These are phyloP conservation scores for Ageneiosus marmoratus DNA, from an alignment of 2,113 vertebrate genomes.

Conservation along the genomic window DNA sequence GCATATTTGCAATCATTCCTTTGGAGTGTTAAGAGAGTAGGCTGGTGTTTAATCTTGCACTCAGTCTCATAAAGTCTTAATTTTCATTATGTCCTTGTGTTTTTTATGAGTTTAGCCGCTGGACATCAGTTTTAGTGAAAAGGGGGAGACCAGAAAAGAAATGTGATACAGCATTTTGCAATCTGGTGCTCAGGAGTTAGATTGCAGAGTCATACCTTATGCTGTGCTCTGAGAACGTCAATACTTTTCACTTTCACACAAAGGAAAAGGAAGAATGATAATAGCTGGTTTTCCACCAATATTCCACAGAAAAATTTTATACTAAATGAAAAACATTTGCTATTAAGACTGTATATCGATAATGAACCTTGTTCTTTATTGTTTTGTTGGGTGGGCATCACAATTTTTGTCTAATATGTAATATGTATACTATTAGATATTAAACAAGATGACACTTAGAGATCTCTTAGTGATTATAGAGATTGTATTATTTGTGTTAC, in stretches of 20 bases:
- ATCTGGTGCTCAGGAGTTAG: conserved; percentile 52
- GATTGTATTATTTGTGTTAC: no score
- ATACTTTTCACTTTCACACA: conserved; percentile 71
- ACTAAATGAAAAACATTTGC: background rate
- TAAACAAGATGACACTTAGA: background rate
- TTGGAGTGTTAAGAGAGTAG: background rate
- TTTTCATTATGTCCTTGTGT: background rate
- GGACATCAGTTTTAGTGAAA: background rate
- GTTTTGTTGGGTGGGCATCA: background rate
- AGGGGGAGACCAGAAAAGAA: conserved; percentile 37
- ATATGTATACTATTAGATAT: no score
- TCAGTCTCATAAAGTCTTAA: background rate
- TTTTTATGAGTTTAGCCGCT: conserved; percentile 12
- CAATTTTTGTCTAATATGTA: background rate
- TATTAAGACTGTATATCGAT: background rate
- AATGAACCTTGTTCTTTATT: background rate
- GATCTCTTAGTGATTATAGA: background rate
- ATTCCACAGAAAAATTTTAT: background rate
- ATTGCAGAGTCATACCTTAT: conserved; percentile 71
- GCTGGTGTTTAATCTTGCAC: background rate
- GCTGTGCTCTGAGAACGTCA: conserved; percentile 61
- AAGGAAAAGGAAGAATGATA: conserved; percentile 36
- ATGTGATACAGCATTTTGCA: conserved; percentile 50
- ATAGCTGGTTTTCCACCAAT: background rate
- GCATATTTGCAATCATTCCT: background rate